Percentiles rank a stretch among this genome's conserved stretches.
These are phyloP conservation scores for Asarcornis scutulata DNA, from an alignment of 2,113 vertebrate species.

Conservation along the genomic window DNA sequence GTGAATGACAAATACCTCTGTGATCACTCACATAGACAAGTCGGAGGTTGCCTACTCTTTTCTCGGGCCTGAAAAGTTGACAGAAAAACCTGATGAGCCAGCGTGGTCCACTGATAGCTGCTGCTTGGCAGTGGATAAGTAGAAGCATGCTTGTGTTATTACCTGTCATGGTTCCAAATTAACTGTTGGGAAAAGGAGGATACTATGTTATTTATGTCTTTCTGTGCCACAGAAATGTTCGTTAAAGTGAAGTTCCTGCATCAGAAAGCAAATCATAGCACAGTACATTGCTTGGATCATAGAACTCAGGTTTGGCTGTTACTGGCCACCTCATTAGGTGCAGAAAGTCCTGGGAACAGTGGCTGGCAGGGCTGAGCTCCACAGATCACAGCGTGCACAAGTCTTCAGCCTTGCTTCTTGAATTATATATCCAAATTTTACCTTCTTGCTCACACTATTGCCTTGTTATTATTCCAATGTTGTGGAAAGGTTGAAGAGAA, in stretches of 20 bases:
- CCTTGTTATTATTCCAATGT: not conserved
- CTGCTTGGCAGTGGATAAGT: not conserved
- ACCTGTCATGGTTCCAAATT: not conserved
- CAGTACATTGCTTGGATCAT: not conserved
- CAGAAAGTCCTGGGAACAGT: not conserved
- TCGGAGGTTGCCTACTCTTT: not conserved
- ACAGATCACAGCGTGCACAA: not conserved
- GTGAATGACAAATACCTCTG: not conserved
- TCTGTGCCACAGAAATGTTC: not conserved
- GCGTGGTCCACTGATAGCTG: not conserved
- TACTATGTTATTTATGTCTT: not conserved
- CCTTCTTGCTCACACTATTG: not conserved
- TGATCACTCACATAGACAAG: not conserved
- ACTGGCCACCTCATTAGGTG: fast-evolving
- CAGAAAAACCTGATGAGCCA: not conserved
- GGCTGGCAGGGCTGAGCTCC: not conserved
- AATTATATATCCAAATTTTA: not conserved
- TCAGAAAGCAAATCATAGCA: not conserved
- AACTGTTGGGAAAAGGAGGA: not conserved
- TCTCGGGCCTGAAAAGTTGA: not conserved
- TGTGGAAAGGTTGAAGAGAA: not conserved
- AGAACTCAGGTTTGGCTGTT: not conserved
- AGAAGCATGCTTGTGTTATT: not conserved
- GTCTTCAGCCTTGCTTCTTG: not conserved
- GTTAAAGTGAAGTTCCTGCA: not conserved